These are phyloP conservation scores for Thecocarcelia acutangulata DNA, from an alignment of 2,888 invertebrate genomes.

Conservation along the genomic window DNA sequence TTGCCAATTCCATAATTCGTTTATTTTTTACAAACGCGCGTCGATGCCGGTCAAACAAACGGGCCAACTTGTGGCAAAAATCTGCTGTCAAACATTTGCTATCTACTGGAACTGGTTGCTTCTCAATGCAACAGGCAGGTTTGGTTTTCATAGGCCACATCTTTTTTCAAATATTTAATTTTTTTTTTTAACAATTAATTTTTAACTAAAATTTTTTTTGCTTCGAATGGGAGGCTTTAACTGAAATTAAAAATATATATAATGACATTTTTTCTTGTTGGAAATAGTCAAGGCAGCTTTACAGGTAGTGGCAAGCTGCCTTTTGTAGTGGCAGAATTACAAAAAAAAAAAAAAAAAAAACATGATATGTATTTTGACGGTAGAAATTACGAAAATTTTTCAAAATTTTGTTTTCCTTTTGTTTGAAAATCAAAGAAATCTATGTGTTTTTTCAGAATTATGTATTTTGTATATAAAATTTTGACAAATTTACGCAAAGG, in stretches of 20 bases:
- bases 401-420: too few species aligned
- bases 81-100: slow-evolving; percentile 71
- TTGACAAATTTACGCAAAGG: too few species aligned
- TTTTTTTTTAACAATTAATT: slow-evolving; percentile 57
- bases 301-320: too few species aligned
- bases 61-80: slow-evolving; percentile 71
- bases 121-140: slow-evolving; percentile 73
- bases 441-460: too few species aligned
- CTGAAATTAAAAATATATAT: slow-evolving; percentile 19
- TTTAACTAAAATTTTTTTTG: slow-evolving; percentile 30
- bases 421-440: too few species aligned
- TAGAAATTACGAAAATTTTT: too few species aligned
- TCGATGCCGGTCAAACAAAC: slow-evolving; percentile 71
- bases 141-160: slow-evolving; percentile 65
- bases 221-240: slow-evolving; percentile 7
- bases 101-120: slow-evolving; percentile 71
- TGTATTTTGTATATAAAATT: too few species aligned
- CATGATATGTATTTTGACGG: too few species aligned
- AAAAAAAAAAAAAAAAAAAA: too few species aligned
- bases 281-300: too few species aligned
- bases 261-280: too few species aligned
- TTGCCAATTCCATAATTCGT: slow-evolving; percentile 74
- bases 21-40: slow-evolving; percentile 70
- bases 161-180: slow-evolving; percentile 52
- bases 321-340: too few species aligned